Evolutionary conservation across 2,113 vertebrate genomes (phyloP).

Genomic region (Motacilla alba): DNA sequence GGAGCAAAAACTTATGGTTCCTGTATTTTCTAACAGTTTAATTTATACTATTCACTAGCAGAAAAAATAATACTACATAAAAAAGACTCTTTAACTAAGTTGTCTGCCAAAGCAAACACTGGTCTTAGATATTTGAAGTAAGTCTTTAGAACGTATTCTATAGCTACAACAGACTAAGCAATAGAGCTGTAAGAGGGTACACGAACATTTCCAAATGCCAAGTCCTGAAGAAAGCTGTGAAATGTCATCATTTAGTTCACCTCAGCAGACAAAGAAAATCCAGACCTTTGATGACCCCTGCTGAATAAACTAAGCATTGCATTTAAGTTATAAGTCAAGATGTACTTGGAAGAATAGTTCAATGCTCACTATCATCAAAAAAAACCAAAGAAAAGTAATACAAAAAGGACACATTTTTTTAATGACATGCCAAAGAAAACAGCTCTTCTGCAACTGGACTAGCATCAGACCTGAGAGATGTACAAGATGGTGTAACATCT

Average conservation of each 20-base stretch:
- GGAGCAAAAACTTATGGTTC: neutral
- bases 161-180: neutral
- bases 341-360: neutral
- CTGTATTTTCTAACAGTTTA: neutral
- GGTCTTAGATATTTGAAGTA: neutral
- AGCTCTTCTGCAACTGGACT: neutral
- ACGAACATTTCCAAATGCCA: neutral
- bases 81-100: neutral
- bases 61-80: neutral
- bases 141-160: neutral
- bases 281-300: conserved; percentile 87
- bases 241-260: neutral
- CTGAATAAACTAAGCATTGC: conserved; percentile 84
- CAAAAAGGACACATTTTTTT: neutral
- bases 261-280: conserved; percentile 73
- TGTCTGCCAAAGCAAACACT: neutral
- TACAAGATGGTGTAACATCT: neutral
- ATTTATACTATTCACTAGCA: neutral
- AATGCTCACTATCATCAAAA: neutral
- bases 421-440: neutral
- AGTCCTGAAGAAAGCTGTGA: neutral
- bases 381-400: neutral
- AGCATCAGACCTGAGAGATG: neutral
- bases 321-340: conserved; percentile 55
- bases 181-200: neutral